Evolutionary conservation across 2,888 invertebrate species (phyloP).

Genomic region (Julus scanicus): DNA sequence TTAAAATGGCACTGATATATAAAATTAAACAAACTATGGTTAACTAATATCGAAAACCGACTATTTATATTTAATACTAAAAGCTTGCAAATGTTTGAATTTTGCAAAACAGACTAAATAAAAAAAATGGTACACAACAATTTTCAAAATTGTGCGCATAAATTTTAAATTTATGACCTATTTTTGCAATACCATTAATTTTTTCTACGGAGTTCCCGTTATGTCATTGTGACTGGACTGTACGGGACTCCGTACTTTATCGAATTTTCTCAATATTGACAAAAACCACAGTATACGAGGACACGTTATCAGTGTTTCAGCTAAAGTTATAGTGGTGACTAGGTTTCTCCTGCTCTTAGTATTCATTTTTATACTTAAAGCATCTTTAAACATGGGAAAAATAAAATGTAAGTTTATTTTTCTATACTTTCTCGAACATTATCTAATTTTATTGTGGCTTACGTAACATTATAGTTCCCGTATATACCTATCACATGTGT

Average conservation of each 20-base stretch:
- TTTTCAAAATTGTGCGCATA: neutral
- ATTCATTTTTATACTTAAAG: neutral
- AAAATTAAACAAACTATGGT: no score
- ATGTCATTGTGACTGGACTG: neutral
- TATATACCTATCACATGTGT: no score
- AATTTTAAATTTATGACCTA: neutral
- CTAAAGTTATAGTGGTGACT: neutral
- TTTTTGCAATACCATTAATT: neutral
- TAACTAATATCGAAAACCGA: no score
- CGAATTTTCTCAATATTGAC: no score
- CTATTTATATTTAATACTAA: no score
- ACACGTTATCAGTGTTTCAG: neutral
- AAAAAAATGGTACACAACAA: no score
- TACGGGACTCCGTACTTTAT: neutral
- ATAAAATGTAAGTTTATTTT: conserved; percentile 53
- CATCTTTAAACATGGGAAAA: conserved; percentile 51
- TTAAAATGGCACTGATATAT: no score
- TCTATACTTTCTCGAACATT: neutral
- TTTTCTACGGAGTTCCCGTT: neutral
- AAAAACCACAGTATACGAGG: neutral
- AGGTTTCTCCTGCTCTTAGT: neutral
- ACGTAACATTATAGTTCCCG: no score
- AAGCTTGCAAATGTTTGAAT: no score
- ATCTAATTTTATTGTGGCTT: neutral
- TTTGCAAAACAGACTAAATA: no score